phyloP scores from a whole-genome alignment of 2,888 invertebrate species.

The Mesodorylaimus sp. region DNA sequence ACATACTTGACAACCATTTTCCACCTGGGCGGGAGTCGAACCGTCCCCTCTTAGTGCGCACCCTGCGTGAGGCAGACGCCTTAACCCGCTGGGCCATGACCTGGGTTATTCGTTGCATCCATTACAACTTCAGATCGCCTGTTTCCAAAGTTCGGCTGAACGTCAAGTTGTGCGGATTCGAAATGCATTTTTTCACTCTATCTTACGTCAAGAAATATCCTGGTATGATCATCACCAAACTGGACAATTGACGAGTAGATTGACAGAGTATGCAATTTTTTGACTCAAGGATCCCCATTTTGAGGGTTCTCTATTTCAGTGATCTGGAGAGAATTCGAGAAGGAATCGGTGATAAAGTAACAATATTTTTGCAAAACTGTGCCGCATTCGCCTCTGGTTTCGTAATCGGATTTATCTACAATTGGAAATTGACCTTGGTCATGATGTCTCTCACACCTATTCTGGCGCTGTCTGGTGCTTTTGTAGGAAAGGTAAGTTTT shows the following conservation, averaged over 20 bases:
- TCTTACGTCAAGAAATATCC: conserved; percentile 33
- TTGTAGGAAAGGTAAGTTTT: conserved; percentile 29
- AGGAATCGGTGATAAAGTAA: conserved; percentile 38
- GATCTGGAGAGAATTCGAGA: conserved; percentile 38
- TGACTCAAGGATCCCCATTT: not conserved
- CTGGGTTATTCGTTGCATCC: no score
- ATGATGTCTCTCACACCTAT: conserved; percentile 40
- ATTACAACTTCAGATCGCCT: no score
- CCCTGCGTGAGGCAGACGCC: no score
- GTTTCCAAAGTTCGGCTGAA: no score
- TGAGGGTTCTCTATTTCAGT: conserved; percentile 21
- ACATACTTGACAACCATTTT: no score
- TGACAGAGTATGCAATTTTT: conserved; percentile 35
- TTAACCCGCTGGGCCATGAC: no score
- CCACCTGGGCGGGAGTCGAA: no score
- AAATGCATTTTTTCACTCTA: conserved; percentile 31
- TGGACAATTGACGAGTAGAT: conserved; percentile 36
- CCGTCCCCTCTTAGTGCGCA: no score
- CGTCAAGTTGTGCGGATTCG: conserved; percentile 36
- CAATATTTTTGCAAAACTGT: conserved; percentile 33
- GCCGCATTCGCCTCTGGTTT: conserved; percentile 35
- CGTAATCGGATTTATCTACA: conserved; percentile 35
- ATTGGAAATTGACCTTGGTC: conserved; percentile 41
- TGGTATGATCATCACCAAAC: conserved; percentile 36
- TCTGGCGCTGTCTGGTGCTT: conserved; percentile 31